Evolutionary conservation across 2,888 invertebrate genomes (phyloP).

Genomic region (Agrenia bidenticulata): DNA sequence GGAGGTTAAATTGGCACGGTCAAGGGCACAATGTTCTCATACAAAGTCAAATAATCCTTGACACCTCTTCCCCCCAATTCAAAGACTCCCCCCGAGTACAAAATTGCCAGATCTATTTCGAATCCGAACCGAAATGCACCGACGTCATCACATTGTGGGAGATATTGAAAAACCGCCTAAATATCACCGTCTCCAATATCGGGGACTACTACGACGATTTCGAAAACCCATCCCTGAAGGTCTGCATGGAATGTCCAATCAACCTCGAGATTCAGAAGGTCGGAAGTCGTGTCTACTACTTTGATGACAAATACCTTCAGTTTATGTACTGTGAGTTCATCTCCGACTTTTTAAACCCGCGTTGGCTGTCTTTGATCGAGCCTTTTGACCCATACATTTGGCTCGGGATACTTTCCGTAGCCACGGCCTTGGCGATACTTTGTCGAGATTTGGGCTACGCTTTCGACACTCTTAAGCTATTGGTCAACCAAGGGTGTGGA

Average conservation of each 20-base stretch:
- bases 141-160: constrained; percentile 4
- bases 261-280: too few species aligned
- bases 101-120: constrained; percentile 4
- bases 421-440: not conserved
- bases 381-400: constrained; percentile 9
- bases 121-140: not conserved
- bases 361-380: constrained; percentile 1
- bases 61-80: too few species aligned
- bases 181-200: not conserved
- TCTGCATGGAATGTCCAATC: constrained; percentile 2
- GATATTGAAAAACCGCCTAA: not conserved
- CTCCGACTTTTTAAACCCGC: not conserved
- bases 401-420: not conserved
- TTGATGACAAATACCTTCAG: constrained; percentile 5
- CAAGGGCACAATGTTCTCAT: too few species aligned
- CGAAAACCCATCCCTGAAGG: not conserved
- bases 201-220: constrained; percentile 2
- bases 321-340: constrained; percentile 2
- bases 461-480: too few species aligned
- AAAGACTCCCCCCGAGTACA: not conserved
- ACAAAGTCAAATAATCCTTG: too few species aligned
- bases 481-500: not conserved
- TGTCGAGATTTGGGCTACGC: not conserved
- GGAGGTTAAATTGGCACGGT: too few species aligned
- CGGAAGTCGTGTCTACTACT: not conserved